phyloP scores from a whole-genome alignment of 1,140 invertebrate species.

The Bombus vancouverensis region DNA sequence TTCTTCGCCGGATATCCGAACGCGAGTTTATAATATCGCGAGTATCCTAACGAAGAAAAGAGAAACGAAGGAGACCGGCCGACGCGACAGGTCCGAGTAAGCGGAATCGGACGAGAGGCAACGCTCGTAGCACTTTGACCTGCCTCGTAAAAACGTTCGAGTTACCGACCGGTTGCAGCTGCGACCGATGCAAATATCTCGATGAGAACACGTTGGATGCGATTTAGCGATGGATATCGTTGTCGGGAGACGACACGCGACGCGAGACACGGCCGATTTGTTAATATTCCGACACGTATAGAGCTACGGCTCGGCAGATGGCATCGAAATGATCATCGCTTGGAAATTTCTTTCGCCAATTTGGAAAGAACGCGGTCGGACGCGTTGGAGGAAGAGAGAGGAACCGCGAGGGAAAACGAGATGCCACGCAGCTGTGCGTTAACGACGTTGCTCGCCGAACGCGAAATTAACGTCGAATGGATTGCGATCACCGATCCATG shows the following conservation, averaged over 20 bases:
- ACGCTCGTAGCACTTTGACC: constrained; percentile 69
- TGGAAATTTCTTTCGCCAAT: not conserved
- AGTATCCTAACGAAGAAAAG: not conserved
- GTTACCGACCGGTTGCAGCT: constrained; percentile 72
- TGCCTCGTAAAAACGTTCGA: constrained; percentile 72
- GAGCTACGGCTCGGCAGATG: not conserved
- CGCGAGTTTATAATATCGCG: too few species aligned
- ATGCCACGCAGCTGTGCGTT: constrained; percentile 6
- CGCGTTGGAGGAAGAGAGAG: too few species aligned
- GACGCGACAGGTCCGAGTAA: not conserved
- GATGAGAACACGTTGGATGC: constrained; percentile 31
- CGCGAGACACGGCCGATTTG: not conserved
- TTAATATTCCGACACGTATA: not conserved
- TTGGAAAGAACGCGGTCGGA: not conserved
- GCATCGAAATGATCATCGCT: not conserved
- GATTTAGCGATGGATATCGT: constrained; percentile 14
- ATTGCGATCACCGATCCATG: too few species aligned
- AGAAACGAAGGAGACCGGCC: not conserved
- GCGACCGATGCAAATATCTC: constrained; percentile 70
- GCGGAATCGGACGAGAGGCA: not conserved
- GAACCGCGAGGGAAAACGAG: too few species aligned
- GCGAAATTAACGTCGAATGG: not conserved
- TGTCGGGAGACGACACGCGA: not conserved
- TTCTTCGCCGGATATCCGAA: too few species aligned
- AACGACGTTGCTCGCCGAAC: not conserved